Evolutionary conservation across 2,113 vertebrate species (phyloP).

Genomic region (Neofelis nebulosa): DNA sequence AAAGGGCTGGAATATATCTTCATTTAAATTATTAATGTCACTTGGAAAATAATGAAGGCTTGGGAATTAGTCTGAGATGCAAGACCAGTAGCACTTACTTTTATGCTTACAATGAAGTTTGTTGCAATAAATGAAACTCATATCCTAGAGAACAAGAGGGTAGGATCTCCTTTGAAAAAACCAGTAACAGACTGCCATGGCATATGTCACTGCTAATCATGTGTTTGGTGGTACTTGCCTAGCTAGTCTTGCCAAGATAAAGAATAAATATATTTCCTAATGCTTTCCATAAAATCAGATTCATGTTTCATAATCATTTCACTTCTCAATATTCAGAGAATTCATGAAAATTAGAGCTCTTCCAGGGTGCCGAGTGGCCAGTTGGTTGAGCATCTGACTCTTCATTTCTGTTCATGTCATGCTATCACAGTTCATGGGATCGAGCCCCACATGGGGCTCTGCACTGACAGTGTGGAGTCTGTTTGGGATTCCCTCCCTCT

Average conservation of each 20-base stretch:
- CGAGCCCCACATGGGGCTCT: too few species aligned
- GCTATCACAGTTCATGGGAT: too few species aligned
- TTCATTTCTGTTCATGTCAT: too few species aligned
- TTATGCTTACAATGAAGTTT: not conserved
- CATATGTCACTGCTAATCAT: not conserved
- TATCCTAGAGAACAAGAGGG: not conserved
- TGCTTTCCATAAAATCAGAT: slow-evolving; percentile 28
- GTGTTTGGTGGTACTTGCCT: not conserved
- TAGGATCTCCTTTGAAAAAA: not conserved
- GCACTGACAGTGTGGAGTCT: too few species aligned
- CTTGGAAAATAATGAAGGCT: not conserved
- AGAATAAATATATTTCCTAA: slow-evolving; percentile 40
- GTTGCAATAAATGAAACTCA: not conserved
- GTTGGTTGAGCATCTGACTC: too few species aligned
- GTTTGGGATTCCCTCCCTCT: too few species aligned
- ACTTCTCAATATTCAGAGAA: slow-evolving; percentile 47
- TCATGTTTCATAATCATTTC: slow-evolving; percentile 13
- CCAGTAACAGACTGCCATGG: not conserved
- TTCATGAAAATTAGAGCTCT: slow-evolving; percentile 46
- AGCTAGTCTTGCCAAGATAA: not conserved
- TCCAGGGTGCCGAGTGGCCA: not conserved
- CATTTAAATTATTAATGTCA: not conserved
- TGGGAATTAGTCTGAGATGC: not conserved
- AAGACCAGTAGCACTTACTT: slow-evolving; percentile 3
- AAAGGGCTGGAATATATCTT: not conserved